These are phyloP conservation scores for Temnothorax ravouxi DNA, from an alignment of 2,888 invertebrate genomes.

Conservation along the genomic window DNA sequence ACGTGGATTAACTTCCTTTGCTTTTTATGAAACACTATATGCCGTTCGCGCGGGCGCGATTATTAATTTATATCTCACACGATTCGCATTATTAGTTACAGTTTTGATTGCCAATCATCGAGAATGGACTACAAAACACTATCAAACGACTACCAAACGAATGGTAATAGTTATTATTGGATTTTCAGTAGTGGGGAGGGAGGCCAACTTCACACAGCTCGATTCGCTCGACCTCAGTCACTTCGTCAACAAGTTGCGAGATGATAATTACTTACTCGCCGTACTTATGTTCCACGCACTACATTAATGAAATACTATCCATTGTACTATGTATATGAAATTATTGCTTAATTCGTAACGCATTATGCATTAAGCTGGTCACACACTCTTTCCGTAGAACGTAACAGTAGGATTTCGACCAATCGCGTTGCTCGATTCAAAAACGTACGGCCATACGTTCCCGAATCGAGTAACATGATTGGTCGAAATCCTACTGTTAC, in stretches of 20 bases:
- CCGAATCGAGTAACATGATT: too few relatives aligned
- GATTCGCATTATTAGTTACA: constrained; percentile 1
- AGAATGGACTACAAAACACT: too few relatives aligned
- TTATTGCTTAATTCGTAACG: not conserved
- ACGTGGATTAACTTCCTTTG: not conserved
- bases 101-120: too few relatives aligned
- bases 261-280: not conserved
- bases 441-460: too few relatives aligned
- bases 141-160: too few relatives aligned
- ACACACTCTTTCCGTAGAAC: too few relatives aligned
- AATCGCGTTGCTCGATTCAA: too few relatives aligned
- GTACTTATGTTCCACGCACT: not conserved
- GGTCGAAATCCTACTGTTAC: too few relatives aligned
- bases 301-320: too few relatives aligned
- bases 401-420: too few relatives aligned
- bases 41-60: not conserved
- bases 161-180: too few relatives aligned
- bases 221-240: constrained; percentile 36
- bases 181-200: too few relatives aligned
- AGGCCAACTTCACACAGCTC: not conserved
- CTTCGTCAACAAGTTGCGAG: constrained; percentile 10
- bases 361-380: not conserved
- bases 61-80: constrained; percentile 51
- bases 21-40: not conserved
- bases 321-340: not conserved